Percentiles rank a stretch among this genome's conserved stretches.
Conservation (phyloP, 2,888 invertebrate species). For the Kryphioiulus occultus region DNA sequence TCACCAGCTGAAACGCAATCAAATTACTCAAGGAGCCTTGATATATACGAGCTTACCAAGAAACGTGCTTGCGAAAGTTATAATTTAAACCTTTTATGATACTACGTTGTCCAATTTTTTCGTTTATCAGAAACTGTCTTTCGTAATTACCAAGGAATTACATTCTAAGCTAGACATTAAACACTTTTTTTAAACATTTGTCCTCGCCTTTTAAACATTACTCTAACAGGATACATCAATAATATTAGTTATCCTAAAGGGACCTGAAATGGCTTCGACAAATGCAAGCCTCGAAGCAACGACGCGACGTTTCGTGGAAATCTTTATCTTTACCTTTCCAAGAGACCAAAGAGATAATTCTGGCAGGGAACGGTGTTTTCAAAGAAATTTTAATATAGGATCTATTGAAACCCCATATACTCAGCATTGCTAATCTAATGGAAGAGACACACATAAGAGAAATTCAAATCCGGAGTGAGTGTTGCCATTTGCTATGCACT, state of each 20-base stretch:
- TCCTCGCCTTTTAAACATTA: not conserved
- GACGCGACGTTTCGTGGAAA: not conserved
- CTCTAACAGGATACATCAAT: not conserved
- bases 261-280: not conserved
- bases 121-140: not conserved
- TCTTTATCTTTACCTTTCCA: not conserved
- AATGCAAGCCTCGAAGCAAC: not conserved
- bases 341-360: not conserved
- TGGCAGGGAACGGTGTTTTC: not conserved
- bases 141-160: not conserved
- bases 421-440: not conserved
- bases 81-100: not conserved
- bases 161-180: not conserved
- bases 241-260: too few relatives aligned
- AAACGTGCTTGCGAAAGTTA: not conserved
- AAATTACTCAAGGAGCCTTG: not conserved
- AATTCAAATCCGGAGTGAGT: not conserved
- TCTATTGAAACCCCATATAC: not conserved
- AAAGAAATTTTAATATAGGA: not conserved
- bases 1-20: not conserved
- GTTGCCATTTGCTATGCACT: not conserved
- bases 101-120: not conserved
- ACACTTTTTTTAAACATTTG: not conserved
- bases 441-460: not conserved
- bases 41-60: not conserved